Percentiles rank a stretch among this genome's conserved stretches.
phyloP scores from a whole-genome alignment of 2,888 invertebrate species.

The Eupithecia exiguata region DNA sequence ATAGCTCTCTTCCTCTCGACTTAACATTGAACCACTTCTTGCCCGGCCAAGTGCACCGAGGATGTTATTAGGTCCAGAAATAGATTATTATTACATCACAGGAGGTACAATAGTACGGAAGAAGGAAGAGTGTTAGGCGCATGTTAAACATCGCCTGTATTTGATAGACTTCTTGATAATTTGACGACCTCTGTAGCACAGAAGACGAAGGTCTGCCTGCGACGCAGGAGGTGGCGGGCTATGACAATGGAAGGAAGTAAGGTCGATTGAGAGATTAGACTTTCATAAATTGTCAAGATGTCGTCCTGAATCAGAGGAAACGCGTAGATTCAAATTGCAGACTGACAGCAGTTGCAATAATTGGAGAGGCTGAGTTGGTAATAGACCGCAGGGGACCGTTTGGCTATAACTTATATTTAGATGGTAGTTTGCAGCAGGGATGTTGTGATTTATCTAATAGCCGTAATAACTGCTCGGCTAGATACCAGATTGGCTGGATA shows the following conservation, averaged over 20 bases:
- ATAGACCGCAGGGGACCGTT: conserved; percentile 63
- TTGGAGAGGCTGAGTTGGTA: conserved; percentile 64
- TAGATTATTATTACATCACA: conserved; percentile 57
- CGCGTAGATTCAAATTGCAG: conserved; percentile 66
- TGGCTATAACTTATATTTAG: conserved; percentile 63
- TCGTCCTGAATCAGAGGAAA: conserved; percentile 64
- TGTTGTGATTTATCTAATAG: conserved; percentile 64
- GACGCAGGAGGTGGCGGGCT: not conserved
- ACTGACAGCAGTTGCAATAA: conserved; percentile 69
- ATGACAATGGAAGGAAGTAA: conserved; percentile 2
- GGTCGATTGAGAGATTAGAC: conserved; percentile 40
- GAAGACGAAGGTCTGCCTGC: too few relatives aligned
- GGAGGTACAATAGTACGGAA: conserved; percentile 18
- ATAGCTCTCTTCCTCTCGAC: conserved; percentile 70
- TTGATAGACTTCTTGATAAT: not conserved
- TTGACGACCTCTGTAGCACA: too few relatives aligned
- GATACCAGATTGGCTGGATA: conserved; percentile 31
- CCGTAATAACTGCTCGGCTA: conserved; percentile 33
- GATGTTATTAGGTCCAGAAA: conserved; percentile 71
- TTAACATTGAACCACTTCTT: conserved; percentile 81
- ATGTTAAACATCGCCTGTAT: not conserved
- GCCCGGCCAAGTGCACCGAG: conserved; percentile 80
- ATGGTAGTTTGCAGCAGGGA: conserved; percentile 57
- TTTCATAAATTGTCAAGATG: conserved; percentile 47
- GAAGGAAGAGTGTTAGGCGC: conserved; percentile 7